phyloP scores from a whole-genome alignment of 2,888 invertebrate genomes.

The Notocelia uddmanniana region DNA sequence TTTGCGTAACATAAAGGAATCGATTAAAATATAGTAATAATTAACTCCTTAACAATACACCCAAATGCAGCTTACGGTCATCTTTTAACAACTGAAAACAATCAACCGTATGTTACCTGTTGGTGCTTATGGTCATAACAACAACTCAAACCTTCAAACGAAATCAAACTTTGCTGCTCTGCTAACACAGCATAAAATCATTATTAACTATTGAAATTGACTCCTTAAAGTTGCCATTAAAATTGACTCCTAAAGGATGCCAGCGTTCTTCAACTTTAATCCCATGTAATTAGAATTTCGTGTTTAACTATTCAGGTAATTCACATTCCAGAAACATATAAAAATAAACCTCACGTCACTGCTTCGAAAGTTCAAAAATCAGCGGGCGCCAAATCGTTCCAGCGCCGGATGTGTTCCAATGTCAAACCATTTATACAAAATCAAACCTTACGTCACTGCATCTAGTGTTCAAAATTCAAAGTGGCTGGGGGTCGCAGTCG shows the following conservation, averaged over 20 bases:
- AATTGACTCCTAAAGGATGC: too few species aligned
- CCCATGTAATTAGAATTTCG: not conserved
- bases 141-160: not conserved
- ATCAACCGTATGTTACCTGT: too few species aligned
- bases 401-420: not conserved
- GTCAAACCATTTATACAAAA: constrained; percentile 5
- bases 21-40: too few species aligned
- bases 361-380: not conserved
- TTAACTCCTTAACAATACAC: too few species aligned
- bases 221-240: too few species aligned
- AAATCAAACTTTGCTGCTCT: not conserved
- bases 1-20: too few species aligned
- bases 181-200: not conserved
- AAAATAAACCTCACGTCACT: not conserved
- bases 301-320: not conserved
- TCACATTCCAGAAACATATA: not conserved
- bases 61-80: not conserved
- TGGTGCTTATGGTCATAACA: not conserved
- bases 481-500: not conserved
- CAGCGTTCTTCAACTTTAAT: not conserved
- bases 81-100: not conserved
- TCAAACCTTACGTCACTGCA: not conserved
- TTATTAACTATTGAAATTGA: not conserved
- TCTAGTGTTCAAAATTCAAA: not conserved
- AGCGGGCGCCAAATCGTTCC: not conserved